These are phyloP conservation scores for Drosophila mettleri DNA, from an alignment of 2,888 invertebrate species.

Conservation along the genomic window DNA sequence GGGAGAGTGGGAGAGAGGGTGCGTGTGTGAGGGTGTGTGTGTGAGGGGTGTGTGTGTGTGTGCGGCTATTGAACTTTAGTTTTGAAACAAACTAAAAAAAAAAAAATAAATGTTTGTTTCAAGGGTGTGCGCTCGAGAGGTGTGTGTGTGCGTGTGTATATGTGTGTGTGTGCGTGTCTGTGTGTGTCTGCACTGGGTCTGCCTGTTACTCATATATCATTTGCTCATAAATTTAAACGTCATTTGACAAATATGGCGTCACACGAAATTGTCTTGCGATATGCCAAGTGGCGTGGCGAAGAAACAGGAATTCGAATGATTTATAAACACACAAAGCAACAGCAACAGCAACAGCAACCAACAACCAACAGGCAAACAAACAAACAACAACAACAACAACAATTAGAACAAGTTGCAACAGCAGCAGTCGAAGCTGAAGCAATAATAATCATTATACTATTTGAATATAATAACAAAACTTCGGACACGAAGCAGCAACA, in stretches of 20 bases:
- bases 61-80: conserved; percentile 52
- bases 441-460: conserved; percentile 68
- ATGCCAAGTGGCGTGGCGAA: conserved; percentile 37
- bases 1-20: background rate
- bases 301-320: conserved; percentile 52
- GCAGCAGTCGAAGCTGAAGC: conserved; percentile 3
- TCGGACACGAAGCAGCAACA: conserved; percentile 51
- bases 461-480: conserved; percentile 73
- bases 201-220: conserved; percentile 65
- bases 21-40: too few relatives aligned
- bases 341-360: conserved; percentile 14
- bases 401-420: conserved; percentile 6
- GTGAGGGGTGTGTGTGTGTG: conserved; percentile 6
- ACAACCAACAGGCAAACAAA: conserved; percentile 17
- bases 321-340: conserved; percentile 42
- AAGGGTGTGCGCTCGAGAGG: conserved; percentile 7
- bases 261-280: conserved; percentile 65
- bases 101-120: conserved; percentile 10
- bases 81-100: conserved; percentile 14
- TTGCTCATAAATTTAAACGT: conserved; percentile 73
- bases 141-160: background rate
- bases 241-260: conserved; percentile 76
- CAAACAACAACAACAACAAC: conserved; percentile 9
- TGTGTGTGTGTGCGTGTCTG: conserved; percentile 15
- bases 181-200: conserved; percentile 18